Base-by-base conservation (phyloP, 2,113 vertebrate species). In the Dasyurus viverrinus region DNA sequence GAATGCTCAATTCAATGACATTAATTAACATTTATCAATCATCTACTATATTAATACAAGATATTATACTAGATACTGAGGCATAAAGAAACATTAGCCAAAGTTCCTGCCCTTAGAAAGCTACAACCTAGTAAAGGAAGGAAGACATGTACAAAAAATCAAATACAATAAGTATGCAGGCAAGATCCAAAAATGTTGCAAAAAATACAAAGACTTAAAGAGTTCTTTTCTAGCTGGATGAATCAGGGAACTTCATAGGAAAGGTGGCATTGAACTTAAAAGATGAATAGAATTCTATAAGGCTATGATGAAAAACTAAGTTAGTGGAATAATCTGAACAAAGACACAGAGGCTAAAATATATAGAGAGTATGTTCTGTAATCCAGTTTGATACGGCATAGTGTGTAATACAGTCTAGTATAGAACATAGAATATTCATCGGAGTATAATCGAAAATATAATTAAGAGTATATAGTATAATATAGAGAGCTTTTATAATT, bases 51-150 rank as follows among this genome's bases (percentile, higher is more conserved):
- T 84, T 84, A 30, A 84, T 23, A 84, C 68, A 84, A 84, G n/a
- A 8, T 84, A 42, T 22, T 22, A n/a, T 42, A 1, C n/a, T 84
- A 84, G 1, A 19, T 19, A 42, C 8, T 84, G 14, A 4, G 4
- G 60, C 1, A 19, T 76, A 76, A 76, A 76, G 60, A 76, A 3
- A 46, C 27, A 3, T 91, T 42, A 25, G n/a, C 25, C 53, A 23
- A 42, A 53, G 27, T 76, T 92, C 26, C 53, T 92, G 10, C 30
- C 11, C 24, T 91, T 24, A 84, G 42, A 53, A 42, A 54, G 50
- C 91, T 94, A 90, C 54, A 55, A n/a, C 93, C 89, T 89, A 90
- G 10, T 46, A 30, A 55, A 94, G 68, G 19, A 84, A 42, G 23
- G 1, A 68, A n/a, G 68, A 27, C 55, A 84, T 22, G 36, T 84